These are phyloP conservation scores for Pelusios castaneus DNA, from an alignment of 2,113 vertebrate species.

Conservation along the genomic window DNA sequence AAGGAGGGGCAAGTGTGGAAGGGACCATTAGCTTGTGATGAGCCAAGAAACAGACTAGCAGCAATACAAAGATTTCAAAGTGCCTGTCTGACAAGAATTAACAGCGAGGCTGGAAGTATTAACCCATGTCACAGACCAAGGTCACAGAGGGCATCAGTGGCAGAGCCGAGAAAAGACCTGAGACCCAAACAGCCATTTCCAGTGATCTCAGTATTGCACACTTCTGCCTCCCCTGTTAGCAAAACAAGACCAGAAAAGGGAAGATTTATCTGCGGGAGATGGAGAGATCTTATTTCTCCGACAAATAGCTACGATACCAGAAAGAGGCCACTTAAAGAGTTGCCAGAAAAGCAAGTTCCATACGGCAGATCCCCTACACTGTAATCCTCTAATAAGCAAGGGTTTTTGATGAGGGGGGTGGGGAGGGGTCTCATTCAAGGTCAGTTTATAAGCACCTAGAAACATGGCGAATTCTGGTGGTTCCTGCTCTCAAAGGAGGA, in stretches of 20 bases:
- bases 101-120: neutral
- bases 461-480: neutral
- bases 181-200: neutral
- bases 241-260: neutral
- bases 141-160: neutral
- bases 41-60: neutral
- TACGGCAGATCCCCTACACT: neutral
- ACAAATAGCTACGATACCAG: neutral
- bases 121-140: neutral
- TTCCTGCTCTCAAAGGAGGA: neutral
- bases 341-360: neutral
- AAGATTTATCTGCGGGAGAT: neutral
- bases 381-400: neutral
- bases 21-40: neutral
- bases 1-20: neutral
- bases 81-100: neutral
- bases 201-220: neutral
- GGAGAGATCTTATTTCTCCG: neutral
- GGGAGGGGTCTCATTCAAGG: neutral
- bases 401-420: neutral
- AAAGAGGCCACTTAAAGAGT: neutral
- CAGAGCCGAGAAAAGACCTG: neutral
- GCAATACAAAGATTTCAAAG: neutral
- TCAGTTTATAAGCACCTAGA: neutral
- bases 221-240: neutral